Base-by-base conservation (phyloP, 1,140 invertebrate genomes). In the Drosophila persimilis region DNA sequence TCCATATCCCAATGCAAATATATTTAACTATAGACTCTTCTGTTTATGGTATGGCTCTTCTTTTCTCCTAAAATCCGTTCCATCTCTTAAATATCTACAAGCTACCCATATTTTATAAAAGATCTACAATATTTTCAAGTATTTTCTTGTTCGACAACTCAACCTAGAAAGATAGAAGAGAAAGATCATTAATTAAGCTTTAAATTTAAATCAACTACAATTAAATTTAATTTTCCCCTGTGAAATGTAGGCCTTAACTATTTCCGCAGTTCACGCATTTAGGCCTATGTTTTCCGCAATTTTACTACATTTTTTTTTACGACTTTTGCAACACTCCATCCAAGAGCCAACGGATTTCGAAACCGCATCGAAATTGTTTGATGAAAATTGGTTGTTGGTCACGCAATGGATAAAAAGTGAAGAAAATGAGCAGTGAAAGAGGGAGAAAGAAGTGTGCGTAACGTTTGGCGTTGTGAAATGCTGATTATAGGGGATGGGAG, bases 301-400 rank as follows among this genome's bases (percentile, higher is more conserved):
- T 72, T 73, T 26, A 64, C 15, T 26, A 39, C 17, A 48, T 63
- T 43, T 11, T 8, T n/a, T 44, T 77, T 84, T 77, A 85, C 59
- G 76, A 73, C 72, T 85, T 84, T 76, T 73, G 72, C 80, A 84
- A 79, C 80, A 63, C 62, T 58, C 58, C 45, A 13, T n/a, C 11
- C 58, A 80, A 72, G 44, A 54, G 35, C 50, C 44, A 71, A 67
- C n/a, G 35, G 26, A 66, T 85, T 85, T 85, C 71, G 51, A 85
- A 84, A 81, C 51, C 54, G 22, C 64, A 72, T 72, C 47, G 57
- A 74, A 78, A 64, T 62, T 65, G 43, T 43, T n/a, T 46, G n/a
- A 48, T 62, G 70, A 79, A 84, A 85, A 84, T 64, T 79, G 66
- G n/a, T 44, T 52, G 66, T 73, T 64, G 65, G 72, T 80, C 80